A percentile compares a stretch with the other conserved stretches of the same genome.
Conservation (phyloP, 2,113 vertebrate genomes). For the Salvelinus sp. region DNA sequence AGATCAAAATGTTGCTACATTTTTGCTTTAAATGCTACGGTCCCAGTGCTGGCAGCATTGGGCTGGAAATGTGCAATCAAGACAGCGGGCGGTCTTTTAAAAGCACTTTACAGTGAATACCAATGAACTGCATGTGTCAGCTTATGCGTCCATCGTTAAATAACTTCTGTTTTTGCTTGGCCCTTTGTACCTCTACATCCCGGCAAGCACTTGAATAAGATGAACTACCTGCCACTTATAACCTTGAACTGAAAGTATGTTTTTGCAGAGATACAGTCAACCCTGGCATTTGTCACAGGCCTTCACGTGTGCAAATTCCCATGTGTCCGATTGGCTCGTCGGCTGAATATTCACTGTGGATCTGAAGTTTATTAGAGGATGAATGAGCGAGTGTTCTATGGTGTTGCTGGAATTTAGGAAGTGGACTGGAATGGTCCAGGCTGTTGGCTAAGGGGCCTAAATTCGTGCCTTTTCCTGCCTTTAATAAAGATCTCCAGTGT, state of each 20-base stretch:
- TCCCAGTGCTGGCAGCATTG: neutral
- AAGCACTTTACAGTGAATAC: constrained; percentile 26
- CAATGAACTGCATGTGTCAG: constrained; percentile 28
- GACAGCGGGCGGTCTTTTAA: constrained; percentile 15
- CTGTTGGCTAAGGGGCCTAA: neutral
- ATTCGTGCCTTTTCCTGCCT: neutral
- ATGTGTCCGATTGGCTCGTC: constrained; percentile 12
- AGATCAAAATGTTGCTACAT: constrained; percentile 24
- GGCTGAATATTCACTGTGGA: constrained; percentile 20
- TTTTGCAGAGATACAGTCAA: constrained; percentile 15
- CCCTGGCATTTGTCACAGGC: constrained; percentile 15
- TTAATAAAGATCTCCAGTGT: neutral
- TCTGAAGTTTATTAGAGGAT: constrained; percentile 35
- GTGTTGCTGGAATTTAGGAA: constrained; percentile 17
- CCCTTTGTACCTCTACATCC: constrained; percentile 17
- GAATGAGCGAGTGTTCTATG: constrained; percentile 40
- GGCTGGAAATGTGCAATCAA: constrained; percentile 24
- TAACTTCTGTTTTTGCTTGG: constrained; percentile 12
- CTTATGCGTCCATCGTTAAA: constrained; percentile 21
- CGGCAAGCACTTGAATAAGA: constrained; percentile 23
- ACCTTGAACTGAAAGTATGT: constrained; percentile 23
- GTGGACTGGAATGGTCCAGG: constrained; percentile 7
- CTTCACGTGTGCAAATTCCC: constrained; percentile 29
- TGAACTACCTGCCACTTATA: constrained; percentile 41
- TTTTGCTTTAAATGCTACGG: constrained; percentile 22